Conservation (phyloP, 2,113 vertebrate species). For the Phyllostomus discolor region DNA sequence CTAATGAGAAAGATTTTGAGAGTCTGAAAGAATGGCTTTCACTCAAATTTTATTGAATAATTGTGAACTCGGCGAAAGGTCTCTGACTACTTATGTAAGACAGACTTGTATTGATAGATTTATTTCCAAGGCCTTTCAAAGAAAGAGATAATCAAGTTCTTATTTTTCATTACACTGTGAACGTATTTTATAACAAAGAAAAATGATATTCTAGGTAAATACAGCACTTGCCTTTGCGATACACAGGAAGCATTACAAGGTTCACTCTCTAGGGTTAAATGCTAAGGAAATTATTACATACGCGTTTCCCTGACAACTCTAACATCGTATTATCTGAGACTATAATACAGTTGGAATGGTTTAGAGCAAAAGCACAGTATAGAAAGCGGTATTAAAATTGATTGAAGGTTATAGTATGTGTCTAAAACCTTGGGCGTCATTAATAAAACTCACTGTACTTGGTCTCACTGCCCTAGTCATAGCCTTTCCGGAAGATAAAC, state of each 20-base stretch:
- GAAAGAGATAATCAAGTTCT: neutral
- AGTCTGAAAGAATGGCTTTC: neutral
- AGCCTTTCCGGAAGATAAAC: constrained; percentile 70
- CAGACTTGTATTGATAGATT: neutral
- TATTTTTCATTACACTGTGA: neutral
- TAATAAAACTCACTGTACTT: constrained; percentile 63
- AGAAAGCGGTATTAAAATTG: constrained; percentile 38
- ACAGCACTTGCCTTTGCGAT: neutral
- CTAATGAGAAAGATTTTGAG: neutral
- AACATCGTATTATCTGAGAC: neutral
- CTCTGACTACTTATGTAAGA: neutral
- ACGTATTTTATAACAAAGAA: neutral
- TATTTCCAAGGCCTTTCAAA: neutral
- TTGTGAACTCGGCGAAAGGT: neutral
- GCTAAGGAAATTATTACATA: neutral
- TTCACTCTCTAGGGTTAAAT: constrained; percentile 3
- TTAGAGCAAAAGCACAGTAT: neutral
- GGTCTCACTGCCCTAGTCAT: constrained; percentile 55
- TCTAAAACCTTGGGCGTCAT: constrained; percentile 36
- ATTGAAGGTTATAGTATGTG: constrained; percentile 28
- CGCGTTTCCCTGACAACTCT: neutral
- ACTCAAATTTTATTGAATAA: constrained; percentile 5
- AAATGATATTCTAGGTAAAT: neutral
- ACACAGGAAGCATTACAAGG: neutral
- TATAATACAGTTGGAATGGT: neutral